Evolutionary conservation across 2,888 invertebrate species (phyloP).

Genomic region (Mythimna vitellina): DNA sequence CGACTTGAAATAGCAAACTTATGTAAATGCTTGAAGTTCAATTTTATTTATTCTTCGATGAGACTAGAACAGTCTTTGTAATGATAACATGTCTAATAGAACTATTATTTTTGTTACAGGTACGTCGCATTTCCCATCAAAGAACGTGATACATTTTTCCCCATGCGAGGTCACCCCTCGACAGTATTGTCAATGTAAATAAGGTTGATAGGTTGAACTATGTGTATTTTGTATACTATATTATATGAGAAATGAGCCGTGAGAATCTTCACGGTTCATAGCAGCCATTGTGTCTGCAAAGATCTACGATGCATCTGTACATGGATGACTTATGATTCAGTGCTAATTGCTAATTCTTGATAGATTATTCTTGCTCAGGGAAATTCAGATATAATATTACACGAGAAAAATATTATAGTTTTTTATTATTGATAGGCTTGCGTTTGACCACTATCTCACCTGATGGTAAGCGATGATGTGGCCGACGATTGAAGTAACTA

Average conservation of each 20-base stretch:
- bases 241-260: constrained; percentile 81
- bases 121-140: constrained; percentile 66
- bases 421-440: too few relatives aligned
- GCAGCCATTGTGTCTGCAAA: constrained; percentile 63
- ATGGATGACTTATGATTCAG: constrained; percentile 9
- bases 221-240: constrained; percentile 61
- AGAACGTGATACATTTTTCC: constrained; percentile 46
- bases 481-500: too few relatives aligned
- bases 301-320: constrained; percentile 36
- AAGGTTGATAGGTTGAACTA: constrained; percentile 68
- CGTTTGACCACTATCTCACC: too few relatives aligned
- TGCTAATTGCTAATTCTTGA: constrained; percentile 5
- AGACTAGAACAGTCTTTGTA: constrained; percentile 2
- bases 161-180: constrained; percentile 49
- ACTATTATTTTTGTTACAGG: constrained; percentile 75
- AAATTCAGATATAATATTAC: background rate
- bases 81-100: constrained; percentile 50
- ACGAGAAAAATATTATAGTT: background rate
- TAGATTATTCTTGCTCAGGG: background rate
- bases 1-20: background rate
- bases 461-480: too few relatives aligned
- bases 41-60: background rate
- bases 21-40: background rate
- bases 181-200: constrained; percentile 68
- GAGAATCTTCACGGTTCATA: constrained; percentile 71